These are phyloP conservation scores for Phycodurus eques DNA, from an alignment of 2,113 vertebrate genomes.

Conservation along the genomic window DNA sequence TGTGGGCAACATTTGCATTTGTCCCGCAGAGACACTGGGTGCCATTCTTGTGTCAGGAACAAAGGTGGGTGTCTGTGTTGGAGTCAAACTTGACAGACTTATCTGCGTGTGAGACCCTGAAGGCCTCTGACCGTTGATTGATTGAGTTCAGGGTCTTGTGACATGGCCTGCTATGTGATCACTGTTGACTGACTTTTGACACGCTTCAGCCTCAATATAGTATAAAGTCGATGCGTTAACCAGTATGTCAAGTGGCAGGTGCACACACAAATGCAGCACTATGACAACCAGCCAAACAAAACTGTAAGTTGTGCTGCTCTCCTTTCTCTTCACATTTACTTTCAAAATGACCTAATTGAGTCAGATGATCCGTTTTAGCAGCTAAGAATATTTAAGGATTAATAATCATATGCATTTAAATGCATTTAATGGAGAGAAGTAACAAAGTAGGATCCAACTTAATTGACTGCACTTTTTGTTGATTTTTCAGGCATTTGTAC, in stretches of 20 bases:
- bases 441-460: too few relatives aligned
- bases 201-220: slow-evolving; percentile 55
- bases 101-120: slow-evolving; percentile 35
- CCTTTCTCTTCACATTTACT: neutral
- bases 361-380: too few relatives aligned
- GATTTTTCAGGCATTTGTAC: too few relatives aligned
- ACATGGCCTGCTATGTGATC: neutral
- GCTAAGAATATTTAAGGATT: too few relatives aligned
- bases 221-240: slow-evolving; percentile 16
- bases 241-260: slow-evolving; percentile 29
- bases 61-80: slow-evolving; percentile 54
- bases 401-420: too few relatives aligned
- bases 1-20: slow-evolving; percentile 32
- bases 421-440: too few relatives aligned
- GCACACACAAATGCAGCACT: slow-evolving; percentile 15
- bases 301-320: slow-evolving; percentile 41
- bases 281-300: neutral
- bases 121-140: slow-evolving; percentile 20
- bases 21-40: slow-evolving; percentile 51
- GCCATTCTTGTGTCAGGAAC: slow-evolving; percentile 52
- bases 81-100: slow-evolving; percentile 19
- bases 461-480: too few relatives aligned
- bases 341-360: too few relatives aligned
- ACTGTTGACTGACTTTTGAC: slow-evolving; percentile 4
- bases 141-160: neutral